Evolutionary conservation across 2,113 vertebrate species (phyloP).

Genomic region (Platysternon megacephalum): DNA sequence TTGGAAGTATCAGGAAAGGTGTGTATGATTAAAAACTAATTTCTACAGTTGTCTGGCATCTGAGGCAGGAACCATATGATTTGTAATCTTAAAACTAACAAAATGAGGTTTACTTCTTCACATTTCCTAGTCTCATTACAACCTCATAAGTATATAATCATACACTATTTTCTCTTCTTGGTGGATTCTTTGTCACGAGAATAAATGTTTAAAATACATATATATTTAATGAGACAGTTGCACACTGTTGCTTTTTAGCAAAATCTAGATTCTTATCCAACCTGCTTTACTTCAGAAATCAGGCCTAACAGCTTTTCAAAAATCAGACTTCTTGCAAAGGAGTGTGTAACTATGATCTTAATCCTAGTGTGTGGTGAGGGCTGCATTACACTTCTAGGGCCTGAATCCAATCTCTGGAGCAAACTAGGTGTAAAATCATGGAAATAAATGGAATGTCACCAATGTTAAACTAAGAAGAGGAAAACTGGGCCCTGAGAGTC

Average conservation of each 20-base stretch:
- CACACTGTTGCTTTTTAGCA: not conserved
- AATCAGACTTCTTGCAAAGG: not conserved
- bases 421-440: not conserved
- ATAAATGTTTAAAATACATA: not conserved
- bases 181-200: not conserved
- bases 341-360: not conserved
- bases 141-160: not conserved
- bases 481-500: not conserved
- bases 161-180: not conserved
- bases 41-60: conserved; percentile 19
- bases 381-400: not conserved
- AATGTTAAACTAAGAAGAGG: not conserved
- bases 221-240: not conserved
- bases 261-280: not conserved
- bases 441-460: not conserved
- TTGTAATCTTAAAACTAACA: not conserved
- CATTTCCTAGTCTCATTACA: conserved; percentile 35
- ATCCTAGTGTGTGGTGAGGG: not conserved
- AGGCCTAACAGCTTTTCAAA: not conserved
- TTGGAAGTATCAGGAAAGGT: conserved; percentile 19
- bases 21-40: not conserved
- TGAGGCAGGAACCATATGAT: not conserved
- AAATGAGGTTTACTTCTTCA: not conserved
- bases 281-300: not conserved
- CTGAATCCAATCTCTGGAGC: not conserved